Percentiles rank a stretch among this genome's conserved stretches.
Conservation (phyloP, 2,797 vertebrate species). For the Phoxinus dragarum region DNA sequence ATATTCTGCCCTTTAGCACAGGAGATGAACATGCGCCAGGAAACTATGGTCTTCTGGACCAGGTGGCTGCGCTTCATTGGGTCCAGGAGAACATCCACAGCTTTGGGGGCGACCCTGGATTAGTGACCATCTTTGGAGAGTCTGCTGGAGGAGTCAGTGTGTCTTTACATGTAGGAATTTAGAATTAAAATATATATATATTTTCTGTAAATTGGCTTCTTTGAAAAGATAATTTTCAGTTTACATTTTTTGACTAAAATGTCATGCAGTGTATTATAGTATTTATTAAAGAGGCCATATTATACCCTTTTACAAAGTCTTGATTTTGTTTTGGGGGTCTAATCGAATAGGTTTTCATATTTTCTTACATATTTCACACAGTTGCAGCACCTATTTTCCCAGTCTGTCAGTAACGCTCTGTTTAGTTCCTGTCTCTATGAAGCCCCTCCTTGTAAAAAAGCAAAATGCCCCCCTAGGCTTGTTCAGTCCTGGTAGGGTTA, state of each 20-base stretch:
- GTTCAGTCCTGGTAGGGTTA: no score
- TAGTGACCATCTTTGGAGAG: slow-evolving; percentile 81
- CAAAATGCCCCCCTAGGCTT: no score
- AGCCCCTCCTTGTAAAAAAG: no score
- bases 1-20: slow-evolving; percentile 67
- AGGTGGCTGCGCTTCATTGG: slow-evolving; percentile 78
- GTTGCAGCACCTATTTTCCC: no score
- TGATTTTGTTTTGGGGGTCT: no score
- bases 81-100: slow-evolving; percentile 78
- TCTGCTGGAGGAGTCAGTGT: slow-evolving; percentile 81
- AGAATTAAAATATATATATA: neutral
- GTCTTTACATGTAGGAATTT: slow-evolving; percentile 70
- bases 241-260: neutral
- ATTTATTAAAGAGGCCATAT: no score
- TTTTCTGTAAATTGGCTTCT: neutral
- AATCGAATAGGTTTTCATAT: no score
- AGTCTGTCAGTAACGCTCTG: no score
- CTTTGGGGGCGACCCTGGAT: slow-evolving; percentile 78
- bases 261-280: neutral
- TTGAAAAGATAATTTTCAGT: neutral
- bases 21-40: slow-evolving; percentile 75
- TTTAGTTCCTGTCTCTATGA: no score
- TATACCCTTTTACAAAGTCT: no score
- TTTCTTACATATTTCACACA: no score
- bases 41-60: slow-evolving; percentile 79